Evolutionary conservation across 2,888 invertebrate genomes (phyloP).

Genomic region (Pyrochroa serraticornis): DNA sequence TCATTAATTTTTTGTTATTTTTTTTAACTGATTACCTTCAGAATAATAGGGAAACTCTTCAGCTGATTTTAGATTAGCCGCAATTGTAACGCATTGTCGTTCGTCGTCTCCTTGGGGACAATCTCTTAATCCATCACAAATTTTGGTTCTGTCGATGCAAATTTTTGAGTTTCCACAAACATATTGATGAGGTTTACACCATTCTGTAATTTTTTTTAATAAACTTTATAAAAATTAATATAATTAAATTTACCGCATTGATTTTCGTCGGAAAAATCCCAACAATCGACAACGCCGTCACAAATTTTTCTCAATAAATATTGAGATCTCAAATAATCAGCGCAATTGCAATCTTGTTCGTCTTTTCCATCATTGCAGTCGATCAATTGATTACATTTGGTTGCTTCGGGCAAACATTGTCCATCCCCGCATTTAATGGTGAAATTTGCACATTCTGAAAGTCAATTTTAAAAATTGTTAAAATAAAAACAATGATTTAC

Average conservation of each 20-base stretch:
- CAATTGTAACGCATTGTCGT: constrained; percentile 73
- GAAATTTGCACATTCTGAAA: constrained; percentile 36
- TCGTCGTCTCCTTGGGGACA: constrained; percentile 80
- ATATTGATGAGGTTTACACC: constrained; percentile 75
- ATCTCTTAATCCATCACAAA: constrained; percentile 74
- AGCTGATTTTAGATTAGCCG: constrained; percentile 62
- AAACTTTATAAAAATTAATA: constrained; percentile 4
- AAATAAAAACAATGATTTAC: no score
- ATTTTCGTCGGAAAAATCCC: constrained; percentile 80
- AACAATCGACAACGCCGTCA: constrained; percentile 79
- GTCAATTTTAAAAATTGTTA: no score
- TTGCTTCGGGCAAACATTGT: constrained; percentile 68
- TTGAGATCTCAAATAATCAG: constrained; percentile 74
- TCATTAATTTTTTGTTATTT: not conserved
- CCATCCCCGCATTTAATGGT: constrained; percentile 67
- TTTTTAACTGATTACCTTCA: constrained; percentile 58
- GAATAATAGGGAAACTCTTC: constrained; percentile 67
- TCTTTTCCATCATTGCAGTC: constrained; percentile 76
- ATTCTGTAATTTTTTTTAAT: constrained; percentile 62
- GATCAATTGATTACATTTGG: constrained; percentile 73
- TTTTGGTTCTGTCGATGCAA: constrained; percentile 68
- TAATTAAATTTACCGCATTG: constrained; percentile 66
- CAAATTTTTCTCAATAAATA: constrained; percentile 75
- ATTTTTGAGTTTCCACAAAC: constrained; percentile 75
- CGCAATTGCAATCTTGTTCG: constrained; percentile 75